phyloP scores from a whole-genome alignment of 2,888 invertebrate genomes.

The Pollenia angustigena region DNA sequence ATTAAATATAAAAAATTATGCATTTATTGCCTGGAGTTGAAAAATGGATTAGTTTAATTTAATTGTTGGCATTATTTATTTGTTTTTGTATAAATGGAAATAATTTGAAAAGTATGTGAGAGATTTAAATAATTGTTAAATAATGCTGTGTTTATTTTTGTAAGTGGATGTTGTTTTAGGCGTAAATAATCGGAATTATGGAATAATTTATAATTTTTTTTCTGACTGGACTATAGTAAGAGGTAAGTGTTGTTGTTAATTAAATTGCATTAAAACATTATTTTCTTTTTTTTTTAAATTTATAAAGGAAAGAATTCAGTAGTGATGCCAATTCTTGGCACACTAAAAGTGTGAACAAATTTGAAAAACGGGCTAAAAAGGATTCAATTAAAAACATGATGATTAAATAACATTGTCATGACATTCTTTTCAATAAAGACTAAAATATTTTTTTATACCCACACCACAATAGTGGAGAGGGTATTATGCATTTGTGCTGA shows the following conservation, averaged over 20 bases:
- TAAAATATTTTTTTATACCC: too few species aligned
- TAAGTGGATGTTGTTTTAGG: background rate
- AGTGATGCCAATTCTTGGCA: too few species aligned
- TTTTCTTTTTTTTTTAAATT: too few species aligned
- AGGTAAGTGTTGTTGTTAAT: slow-evolving; percentile 7
- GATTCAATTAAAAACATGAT: too few species aligned
- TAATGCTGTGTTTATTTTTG: slow-evolving; percentile 5
- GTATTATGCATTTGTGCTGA: too few species aligned
- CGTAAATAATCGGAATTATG: slow-evolving; percentile 1
- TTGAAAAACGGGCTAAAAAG: too few species aligned
- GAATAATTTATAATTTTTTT: slow-evolving; percentile 6
- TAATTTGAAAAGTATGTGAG: slow-evolving; percentile 16
- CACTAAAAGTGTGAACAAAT: too few species aligned
- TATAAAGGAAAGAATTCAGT: too few species aligned
- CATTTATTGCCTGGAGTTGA: background rate
- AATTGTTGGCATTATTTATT: background rate
- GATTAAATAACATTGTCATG: too few species aligned
- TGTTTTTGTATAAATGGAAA: background rate
- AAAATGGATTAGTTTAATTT: slow-evolving; percentile 12
- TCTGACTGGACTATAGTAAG: background rate
- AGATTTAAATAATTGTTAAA: slow-evolving; percentile 38
- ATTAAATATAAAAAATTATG: slow-evolving; percentile 3
- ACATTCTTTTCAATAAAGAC: too few species aligned
- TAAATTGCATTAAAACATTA: too few species aligned
- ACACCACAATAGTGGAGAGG: too few species aligned